A percentile compares a stretch with the other conserved stretches of the same genome.
These are phyloP conservation scores for Pseudoips prasinana DNA, from an alignment of 2,888 invertebrate genomes.

Conservation along the genomic window DNA sequence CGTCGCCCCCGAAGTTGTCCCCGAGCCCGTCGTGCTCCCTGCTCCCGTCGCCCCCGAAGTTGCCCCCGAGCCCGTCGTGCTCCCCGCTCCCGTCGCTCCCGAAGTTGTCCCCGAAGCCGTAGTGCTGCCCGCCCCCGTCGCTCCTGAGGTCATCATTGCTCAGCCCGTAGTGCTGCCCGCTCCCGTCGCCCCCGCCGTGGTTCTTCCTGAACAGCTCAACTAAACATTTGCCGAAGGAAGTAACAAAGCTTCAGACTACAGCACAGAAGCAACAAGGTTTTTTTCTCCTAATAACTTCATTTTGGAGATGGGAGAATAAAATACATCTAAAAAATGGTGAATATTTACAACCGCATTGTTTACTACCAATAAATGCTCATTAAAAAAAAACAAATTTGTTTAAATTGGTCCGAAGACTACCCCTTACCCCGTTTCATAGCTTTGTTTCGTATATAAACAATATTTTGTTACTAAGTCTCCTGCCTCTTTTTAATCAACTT, in stretches of 20 bases:
- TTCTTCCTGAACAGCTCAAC: conserved; percentile 25
- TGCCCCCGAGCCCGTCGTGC: conserved; percentile 10
- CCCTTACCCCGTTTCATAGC: too few relatives aligned
- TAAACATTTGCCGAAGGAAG: conserved; percentile 8
- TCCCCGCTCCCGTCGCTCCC: conserved; percentile 18
- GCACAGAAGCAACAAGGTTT: background rate
- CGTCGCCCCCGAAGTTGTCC: conserved; percentile 12
- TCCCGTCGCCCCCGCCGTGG: too few relatives aligned
- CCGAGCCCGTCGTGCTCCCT: conserved; percentile 8
- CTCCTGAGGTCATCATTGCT: conserved; percentile 19
- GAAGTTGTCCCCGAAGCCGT: conserved; percentile 21
- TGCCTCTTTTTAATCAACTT: too few relatives aligned
- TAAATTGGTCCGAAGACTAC: too few relatives aligned
- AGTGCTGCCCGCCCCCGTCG: too few relatives aligned
- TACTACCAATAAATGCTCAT: too few relatives aligned
- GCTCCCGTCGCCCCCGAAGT: conserved; percentile 15
- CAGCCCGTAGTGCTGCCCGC: conserved; percentile 18
- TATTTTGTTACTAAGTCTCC: too few relatives aligned
- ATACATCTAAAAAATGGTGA: conserved; percentile 12
- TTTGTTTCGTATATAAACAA: too few relatives aligned
- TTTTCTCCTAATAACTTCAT: conserved; percentile 2
- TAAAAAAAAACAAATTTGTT: too few relatives aligned
- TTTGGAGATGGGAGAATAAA: conserved; percentile 35
- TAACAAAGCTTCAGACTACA: background rate
- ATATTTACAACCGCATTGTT: background rate